Evolutionary conservation across 2,797 vertebrate species (phyloP), one percentile per base, ranked within the genome.

Genomic region (Decapterus maruadsi): DNA sequence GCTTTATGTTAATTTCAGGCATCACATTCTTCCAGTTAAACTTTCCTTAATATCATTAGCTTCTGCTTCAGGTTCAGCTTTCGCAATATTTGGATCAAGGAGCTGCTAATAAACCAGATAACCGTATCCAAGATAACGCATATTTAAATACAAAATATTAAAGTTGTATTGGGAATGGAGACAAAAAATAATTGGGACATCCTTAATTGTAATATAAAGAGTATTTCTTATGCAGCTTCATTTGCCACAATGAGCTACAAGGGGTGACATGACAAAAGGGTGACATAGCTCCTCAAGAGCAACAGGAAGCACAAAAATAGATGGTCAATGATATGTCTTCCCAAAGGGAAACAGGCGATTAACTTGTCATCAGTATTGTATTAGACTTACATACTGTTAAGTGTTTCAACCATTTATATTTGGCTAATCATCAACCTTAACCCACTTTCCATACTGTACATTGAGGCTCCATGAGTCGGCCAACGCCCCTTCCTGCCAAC

Each of bases 221-320:
- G 50, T 26, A 26, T 53, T 13, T 22, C 2, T 26, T 26, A 11
- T 13, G 51, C 20, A 53, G 22, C 4, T 53, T 13, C 48, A 22
- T 22, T 51, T 13, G 20, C 51, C 13, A 14, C 22, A 5, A 53
- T 6, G 12, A 53, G 20, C 50, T 22, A 22, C 48, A 22, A 20
- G 58, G 16, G 40, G 42, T n/a, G n/a, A n/a, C n/a, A n/a, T n/a
- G n/a, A n/a, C n/a, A n/a, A n/a, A n/a, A n/a, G n/a, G 2, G 31
- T 46, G 73, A 75, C 61, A 67, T 3, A 0, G 60, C 59, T n/a
- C 11, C 71, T 84, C 66, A 68, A 63, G 46, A 8, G 65, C 55
- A 75, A 86, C 42, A 86, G 84, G 86, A 94, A 91, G 82, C 78
- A 31, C 57, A 63, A 48, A 81, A 89, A 82, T 76, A 84, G 62